A percentile compares a stretch with the other conserved stretches of the same genome.
Evolutionary conservation across 1,140 invertebrate genomes (phyloP).

Genomic region (Teleogryllus occipitalis): DNA sequence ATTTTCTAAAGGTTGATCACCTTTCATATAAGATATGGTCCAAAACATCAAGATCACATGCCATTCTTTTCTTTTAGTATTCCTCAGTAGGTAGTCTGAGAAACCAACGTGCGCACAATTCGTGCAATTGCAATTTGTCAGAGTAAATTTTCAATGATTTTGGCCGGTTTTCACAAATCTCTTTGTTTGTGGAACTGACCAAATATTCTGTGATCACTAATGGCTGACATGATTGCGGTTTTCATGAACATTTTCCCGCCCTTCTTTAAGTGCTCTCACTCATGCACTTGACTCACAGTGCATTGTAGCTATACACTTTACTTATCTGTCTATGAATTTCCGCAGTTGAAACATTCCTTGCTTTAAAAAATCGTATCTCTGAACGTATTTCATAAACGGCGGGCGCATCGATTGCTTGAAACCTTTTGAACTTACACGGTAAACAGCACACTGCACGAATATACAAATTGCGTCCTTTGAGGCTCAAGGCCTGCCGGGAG

Average conservation of each 20-base stretch:
- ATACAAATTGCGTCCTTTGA: too few species aligned
- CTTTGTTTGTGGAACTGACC: too few species aligned
- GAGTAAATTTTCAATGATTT: background rate
- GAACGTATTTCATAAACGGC: background rate
- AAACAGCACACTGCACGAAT: background rate
- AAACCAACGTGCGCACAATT: background rate
- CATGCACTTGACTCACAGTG: background rate
- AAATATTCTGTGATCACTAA: too few species aligned
- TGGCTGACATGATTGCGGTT: too few species aligned
- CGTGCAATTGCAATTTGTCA: background rate
- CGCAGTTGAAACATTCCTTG: background rate
- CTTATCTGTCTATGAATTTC: background rate
- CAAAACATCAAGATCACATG: conserved; percentile 12
- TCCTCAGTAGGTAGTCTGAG: background rate
- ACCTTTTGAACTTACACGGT: background rate
- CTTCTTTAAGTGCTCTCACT: too few species aligned
- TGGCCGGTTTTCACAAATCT: too few species aligned
- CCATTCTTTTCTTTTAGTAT: background rate
- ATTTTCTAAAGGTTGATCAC: conserved; percentile 25
- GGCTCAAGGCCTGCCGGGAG: too few species aligned
- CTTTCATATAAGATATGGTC: conserved; percentile 17
- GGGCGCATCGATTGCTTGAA: background rate
- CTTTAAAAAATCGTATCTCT: background rate
- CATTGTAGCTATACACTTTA: background rate
- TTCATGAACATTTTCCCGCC: too few species aligned